A percentile compares a stretch with the other conserved stretches of the same genome.
These are phyloP conservation scores for Dasypus novemcinctus DNA, from an alignment of 2,113 vertebrate species.

Conservation along the genomic window DNA sequence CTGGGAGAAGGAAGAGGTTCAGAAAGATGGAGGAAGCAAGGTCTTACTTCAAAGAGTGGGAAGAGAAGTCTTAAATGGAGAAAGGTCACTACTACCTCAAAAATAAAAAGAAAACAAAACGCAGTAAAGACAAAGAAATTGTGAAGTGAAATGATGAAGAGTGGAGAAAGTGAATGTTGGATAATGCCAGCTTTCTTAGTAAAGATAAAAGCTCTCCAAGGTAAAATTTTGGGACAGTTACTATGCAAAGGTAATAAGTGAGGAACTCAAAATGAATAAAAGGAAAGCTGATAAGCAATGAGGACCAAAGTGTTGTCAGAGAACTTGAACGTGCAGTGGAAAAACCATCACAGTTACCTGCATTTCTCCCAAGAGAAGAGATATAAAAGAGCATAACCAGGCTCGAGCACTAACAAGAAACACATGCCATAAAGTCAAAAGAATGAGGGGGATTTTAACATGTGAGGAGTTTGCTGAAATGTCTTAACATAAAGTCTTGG, in stretches of 20 bases:
- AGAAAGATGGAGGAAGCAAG: neutral
- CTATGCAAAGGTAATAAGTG: neutral
- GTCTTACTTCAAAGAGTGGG: neutral
- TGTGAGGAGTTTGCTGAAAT: neutral
- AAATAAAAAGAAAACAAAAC: neutral
- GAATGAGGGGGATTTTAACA: neutral
- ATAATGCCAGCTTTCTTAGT: neutral
- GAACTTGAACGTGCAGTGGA: neutral
- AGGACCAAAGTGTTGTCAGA: neutral
- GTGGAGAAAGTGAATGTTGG: neutral
- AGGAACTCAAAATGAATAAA: neutral
- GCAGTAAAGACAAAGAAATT: neutral
- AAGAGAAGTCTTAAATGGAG: neutral
- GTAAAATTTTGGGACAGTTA: neutral
- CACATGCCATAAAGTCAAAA: neutral
- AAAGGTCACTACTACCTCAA: neutral
- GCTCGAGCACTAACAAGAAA: constrained; percentile 32
- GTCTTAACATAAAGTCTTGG: neutral
- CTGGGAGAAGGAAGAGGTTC: neutral
- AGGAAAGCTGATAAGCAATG: neutral
- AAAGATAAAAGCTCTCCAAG: neutral
- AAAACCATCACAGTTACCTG: neutral
- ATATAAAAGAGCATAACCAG: neutral
- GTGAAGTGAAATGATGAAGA: neutral
- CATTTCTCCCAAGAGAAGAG: constrained; percentile 19